Conservation (phyloP, 2,888 invertebrate genomes). For the Fragum fragum region DNA sequence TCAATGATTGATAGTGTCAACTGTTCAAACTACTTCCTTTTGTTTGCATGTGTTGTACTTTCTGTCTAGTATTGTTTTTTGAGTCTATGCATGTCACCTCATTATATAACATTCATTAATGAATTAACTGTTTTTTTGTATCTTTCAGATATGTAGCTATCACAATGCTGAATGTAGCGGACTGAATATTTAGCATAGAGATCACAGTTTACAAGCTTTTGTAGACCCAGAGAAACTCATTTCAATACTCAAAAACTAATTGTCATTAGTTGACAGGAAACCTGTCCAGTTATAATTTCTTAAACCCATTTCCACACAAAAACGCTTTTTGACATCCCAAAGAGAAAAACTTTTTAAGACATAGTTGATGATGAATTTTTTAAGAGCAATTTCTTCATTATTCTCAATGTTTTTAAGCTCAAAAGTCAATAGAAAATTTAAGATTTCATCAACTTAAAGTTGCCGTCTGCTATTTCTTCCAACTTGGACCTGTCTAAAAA, state of each 20-base stretch:
- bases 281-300: neutral
- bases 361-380: neutral
- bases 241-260: neutral
- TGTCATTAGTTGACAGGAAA: neutral
- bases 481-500: no score
- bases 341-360: neutral
- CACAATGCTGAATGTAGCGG: slow-evolving; percentile 11
- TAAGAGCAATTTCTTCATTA: no score
- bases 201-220: slow-evolving; percentile 13
- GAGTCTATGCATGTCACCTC: neutral
- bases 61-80: neutral
- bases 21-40: no score
- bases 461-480: no score
- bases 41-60: neutral
- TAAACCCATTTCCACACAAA: neutral
- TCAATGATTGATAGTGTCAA: no score
- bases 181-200: slow-evolving; percentile 8
- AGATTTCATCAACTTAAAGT: no score
- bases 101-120: slow-evolving; percentile 13
- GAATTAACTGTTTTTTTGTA: slow-evolving; percentile 13
- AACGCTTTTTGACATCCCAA: no score
- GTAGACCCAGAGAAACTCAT: slow-evolving; percentile 14
- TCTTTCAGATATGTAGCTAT: slow-evolving; percentile 25
- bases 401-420: no score
- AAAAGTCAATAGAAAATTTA: no score